Conservation (phyloP, 2,113 vertebrate species). For the Pelobates fuscus region DNA sequence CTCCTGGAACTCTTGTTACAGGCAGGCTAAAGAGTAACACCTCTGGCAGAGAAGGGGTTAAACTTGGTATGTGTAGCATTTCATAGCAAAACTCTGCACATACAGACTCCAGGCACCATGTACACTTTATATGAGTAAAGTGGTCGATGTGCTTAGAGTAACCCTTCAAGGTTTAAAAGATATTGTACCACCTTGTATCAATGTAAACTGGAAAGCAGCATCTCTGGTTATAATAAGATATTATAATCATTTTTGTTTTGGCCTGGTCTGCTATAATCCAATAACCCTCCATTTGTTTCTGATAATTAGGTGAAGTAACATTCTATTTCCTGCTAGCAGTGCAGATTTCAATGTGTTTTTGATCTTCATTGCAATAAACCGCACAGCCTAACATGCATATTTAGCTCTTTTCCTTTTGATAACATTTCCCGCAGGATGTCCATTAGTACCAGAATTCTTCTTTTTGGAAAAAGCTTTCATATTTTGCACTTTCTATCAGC, state of each 20-base stretch:
- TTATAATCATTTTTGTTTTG: not conserved
- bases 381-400: slow-evolving; percentile 25
- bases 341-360: slow-evolving; percentile 18
- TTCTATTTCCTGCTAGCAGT: slow-evolving; percentile 10
- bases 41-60: too few species aligned
- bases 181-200: too few species aligned
- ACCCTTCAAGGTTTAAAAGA: too few species aligned
- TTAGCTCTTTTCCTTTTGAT: slow-evolving; percentile 23
- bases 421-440: slow-evolving; percentile 19
- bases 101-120: too few species aligned
- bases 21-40: too few species aligned
- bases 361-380: slow-evolving; percentile 28
- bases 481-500: slow-evolving; percentile 9
- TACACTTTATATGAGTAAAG: too few species aligned
- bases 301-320: slow-evolving; percentile 16
- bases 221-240: too few species aligned
- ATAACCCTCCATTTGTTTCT: slow-evolving; percentile 23
- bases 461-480: slow-evolving; percentile 7
- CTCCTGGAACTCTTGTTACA: too few species aligned
- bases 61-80: too few species aligned
- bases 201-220: too few species aligned
- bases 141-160: too few species aligned
- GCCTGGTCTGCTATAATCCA: slow-evolving; percentile 4
- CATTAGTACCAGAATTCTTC: slow-evolving; percentile 10
- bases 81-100: too few species aligned